Evolutionary conservation across 2,888 invertebrate species (phyloP).

Genomic region (Parascotia fuliginaria): DNA sequence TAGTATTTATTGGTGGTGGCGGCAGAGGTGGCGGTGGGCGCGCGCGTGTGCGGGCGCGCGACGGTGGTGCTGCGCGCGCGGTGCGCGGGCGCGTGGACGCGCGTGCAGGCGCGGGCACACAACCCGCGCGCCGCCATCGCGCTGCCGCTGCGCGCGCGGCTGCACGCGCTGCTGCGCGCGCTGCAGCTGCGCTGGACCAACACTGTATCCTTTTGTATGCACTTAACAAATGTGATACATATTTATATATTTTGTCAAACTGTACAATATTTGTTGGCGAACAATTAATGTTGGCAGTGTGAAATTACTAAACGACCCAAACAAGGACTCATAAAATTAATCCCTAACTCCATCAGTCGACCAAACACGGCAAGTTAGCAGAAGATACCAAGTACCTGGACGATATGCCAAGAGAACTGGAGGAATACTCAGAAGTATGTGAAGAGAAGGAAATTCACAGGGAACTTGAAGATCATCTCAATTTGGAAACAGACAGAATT

Average conservation of each 20-base stretch:
- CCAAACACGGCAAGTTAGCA: conserved; percentile 25
- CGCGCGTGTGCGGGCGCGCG: conserved; percentile 89
- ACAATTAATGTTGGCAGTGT: too few species aligned
- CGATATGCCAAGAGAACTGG: conserved; percentile 43
- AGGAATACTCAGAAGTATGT: conserved; percentile 36
- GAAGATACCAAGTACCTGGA: conserved; percentile 38
- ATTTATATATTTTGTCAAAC: too few species aligned
- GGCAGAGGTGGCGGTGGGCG: conserved; percentile 90
- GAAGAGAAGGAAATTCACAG: conserved; percentile 49
- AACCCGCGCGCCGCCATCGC: conserved; percentile 93
- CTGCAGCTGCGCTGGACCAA: conserved; percentile 90
- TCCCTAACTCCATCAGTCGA: conserved; percentile 31
- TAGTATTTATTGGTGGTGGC: neutral
- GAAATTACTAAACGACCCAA: too few species aligned
- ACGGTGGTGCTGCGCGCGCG: conserved; percentile 91
- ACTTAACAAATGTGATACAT: too few species aligned
- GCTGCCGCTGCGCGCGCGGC: conserved; percentile 90
- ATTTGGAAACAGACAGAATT: conserved; percentile 65
- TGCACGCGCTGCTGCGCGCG: conserved; percentile 88
- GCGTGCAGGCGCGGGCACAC: conserved; percentile 94
- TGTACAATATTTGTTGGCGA: too few species aligned
- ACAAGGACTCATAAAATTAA: neutral
- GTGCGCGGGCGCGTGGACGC: conserved; percentile 94
- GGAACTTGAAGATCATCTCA: conserved; percentile 61
- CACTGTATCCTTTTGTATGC: conserved; percentile 83